These are phyloP conservation scores for Dastarcus helophoroides DNA, from an alignment of 2,888 invertebrate species.

Conservation along the genomic window DNA sequence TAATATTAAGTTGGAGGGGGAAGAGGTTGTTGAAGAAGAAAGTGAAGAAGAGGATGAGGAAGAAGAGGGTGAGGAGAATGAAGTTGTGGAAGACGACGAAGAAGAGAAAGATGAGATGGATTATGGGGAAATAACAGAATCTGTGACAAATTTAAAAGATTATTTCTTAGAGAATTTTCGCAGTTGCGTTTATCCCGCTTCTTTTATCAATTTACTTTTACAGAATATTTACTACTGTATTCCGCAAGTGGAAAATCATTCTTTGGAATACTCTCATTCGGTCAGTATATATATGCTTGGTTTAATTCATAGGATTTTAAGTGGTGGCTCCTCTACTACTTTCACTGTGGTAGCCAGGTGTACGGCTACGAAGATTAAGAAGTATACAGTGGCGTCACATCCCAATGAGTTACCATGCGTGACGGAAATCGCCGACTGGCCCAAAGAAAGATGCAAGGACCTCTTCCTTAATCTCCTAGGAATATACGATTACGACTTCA, in stretches of 20 bases:
- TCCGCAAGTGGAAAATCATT: slow-evolving; percentile 62
- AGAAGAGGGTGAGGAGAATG: slow-evolving; percentile 1
- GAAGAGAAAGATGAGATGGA: slow-evolving; percentile 10
- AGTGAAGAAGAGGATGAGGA: slow-evolving; percentile 20
- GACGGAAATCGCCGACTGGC: slow-evolving; percentile 25
- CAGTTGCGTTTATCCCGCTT: slow-evolving; percentile 48
- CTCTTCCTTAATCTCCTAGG: slow-evolving; percentile 42
- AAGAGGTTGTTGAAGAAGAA: slow-evolving; percentile 14
- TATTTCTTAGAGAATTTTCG: slow-evolving; percentile 40
- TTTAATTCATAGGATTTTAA: slow-evolving; percentile 42
- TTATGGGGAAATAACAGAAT: slow-evolving; percentile 4
- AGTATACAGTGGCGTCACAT: slow-evolving; percentile 14
- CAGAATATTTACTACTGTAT: slow-evolving; percentile 52
- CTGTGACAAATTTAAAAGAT: slow-evolving; percentile 3
- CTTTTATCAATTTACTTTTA: slow-evolving; percentile 57
- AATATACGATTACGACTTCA: slow-evolving; percentile 30
- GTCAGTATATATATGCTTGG: slow-evolving; percentile 50
- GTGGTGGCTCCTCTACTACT: slow-evolving; percentile 11
- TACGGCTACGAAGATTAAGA: slow-evolving; percentile 17
- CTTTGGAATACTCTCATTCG: slow-evolving; percentile 45
- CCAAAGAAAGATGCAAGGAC: slow-evolving; percentile 21
- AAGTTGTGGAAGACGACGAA: slow-evolving; percentile 12
- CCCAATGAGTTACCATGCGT: slow-evolving; percentile 29
- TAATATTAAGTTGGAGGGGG: slow-evolving; percentile 9
- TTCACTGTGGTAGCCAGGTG: slow-evolving; percentile 29